Percentiles rank a stretch among this genome's conserved stretches.
phyloP scores from a whole-genome alignment of 1,140 invertebrate species.

The Bombyx mori region DNA sequence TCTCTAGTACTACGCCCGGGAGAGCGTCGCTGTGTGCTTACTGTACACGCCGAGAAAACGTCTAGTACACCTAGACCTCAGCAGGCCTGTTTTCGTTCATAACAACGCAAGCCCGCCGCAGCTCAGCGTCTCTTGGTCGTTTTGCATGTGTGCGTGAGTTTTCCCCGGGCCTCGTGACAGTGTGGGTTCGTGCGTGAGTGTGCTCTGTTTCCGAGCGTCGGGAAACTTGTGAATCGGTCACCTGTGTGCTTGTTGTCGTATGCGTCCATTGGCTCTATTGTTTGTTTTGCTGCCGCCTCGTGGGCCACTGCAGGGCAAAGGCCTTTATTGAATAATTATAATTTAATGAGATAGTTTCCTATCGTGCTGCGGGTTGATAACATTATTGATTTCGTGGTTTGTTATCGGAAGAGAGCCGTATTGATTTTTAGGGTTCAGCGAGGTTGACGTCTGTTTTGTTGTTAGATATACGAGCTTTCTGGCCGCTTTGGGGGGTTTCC shows the following conservation, averaged over 20 bases:
- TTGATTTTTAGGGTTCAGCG: no score
- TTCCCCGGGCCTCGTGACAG: conserved; percentile 34
- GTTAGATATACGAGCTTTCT: no score
- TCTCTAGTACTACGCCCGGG: conserved; percentile 69
- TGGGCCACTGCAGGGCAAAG: no score
- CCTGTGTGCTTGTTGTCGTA: conserved; percentile 48
- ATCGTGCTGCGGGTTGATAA: no score
- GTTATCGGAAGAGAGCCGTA: no score
- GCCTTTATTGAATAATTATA: no score
- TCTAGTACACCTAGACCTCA: conserved; percentile 34
- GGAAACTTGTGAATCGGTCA: conserved; percentile 59
- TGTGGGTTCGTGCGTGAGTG: conserved; percentile 35
- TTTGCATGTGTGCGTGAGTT: conserved; percentile 27
- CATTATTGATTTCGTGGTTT: no score
- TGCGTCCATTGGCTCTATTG: conserved; percentile 45
- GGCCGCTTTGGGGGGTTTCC: no score
- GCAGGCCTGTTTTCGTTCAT: conserved; percentile 12
- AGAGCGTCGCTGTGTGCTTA: conserved; percentile 29
- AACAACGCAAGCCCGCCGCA: conserved; percentile 17
- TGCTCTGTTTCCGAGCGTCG: conserved; percentile 43
- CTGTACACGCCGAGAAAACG: conserved; percentile 18
- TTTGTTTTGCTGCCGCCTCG: conserved; percentile 44
- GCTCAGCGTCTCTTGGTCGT: conserved; percentile 25
- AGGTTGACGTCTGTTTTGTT: no score
- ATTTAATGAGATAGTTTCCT: no score